Conservation (phyloP, 1,140 invertebrate genomes). For the Drosophila ironensis region DNA sequence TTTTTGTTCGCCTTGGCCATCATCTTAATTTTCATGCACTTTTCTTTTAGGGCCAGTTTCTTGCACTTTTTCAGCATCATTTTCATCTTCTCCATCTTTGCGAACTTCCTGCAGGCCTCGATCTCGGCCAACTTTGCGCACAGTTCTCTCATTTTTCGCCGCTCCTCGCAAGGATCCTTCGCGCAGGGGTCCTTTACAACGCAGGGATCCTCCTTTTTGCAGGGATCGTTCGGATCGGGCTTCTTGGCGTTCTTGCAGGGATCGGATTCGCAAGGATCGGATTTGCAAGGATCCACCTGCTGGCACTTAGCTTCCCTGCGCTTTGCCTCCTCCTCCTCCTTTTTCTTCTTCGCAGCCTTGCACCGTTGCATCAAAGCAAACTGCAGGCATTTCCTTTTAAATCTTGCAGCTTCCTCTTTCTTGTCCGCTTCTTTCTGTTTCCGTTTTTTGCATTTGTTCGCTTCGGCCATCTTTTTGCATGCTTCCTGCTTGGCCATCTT, state of each 20-base stretch:
- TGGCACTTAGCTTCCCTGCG: no score
- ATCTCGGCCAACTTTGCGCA: background rate
- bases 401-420: background rate
- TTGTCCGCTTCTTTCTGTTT: background rate
- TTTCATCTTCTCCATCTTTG: background rate
- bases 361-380: background rate
- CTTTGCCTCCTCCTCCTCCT: background rate
- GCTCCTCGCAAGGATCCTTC: background rate
- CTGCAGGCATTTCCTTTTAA: background rate
- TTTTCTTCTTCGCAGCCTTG: background rate
- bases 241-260: background rate
- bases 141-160: background rate
- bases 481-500: background rate
- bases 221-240: background rate
- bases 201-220: background rate
- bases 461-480: background rate
- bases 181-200: background rate
- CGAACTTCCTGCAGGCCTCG: background rate
- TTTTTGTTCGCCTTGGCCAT: background rate
- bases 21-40: background rate
- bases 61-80: background rate
- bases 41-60: background rate
- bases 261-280: background rate
- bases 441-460: background rate
- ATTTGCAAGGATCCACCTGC: background rate